These are phyloP conservation scores for Schizotus pectinicornis DNA, from an alignment of 2,888 invertebrate species.

Conservation along the genomic window DNA sequence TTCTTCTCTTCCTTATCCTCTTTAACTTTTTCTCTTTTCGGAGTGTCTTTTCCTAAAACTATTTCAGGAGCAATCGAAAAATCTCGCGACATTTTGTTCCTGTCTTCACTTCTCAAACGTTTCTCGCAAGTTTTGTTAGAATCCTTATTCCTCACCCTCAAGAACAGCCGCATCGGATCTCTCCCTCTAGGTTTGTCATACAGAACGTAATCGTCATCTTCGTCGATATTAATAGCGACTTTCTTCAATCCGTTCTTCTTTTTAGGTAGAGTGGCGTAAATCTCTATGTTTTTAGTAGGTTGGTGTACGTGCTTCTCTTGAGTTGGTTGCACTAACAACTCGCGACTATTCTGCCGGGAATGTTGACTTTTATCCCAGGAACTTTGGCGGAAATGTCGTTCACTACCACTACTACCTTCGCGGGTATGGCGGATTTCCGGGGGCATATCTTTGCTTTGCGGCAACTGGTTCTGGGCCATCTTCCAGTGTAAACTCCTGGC, in stretches of 20 bases:
- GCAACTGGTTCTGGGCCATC: constrained; percentile 65
- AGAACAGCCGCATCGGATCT: constrained; percentile 72
- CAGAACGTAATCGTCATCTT: constrained; percentile 72
- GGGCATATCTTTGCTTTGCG: constrained; percentile 65
- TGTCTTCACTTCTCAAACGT: constrained; percentile 82
- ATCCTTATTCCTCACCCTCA: constrained; percentile 72
- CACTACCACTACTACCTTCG: constrained; percentile 74
- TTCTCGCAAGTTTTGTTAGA: constrained; percentile 74
- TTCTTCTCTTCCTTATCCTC: constrained; percentile 65
- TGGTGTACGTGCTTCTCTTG: constrained; percentile 55
- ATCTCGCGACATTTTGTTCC: constrained; percentile 78
- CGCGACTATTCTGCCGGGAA: constrained; percentile 68
- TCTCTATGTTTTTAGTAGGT: constrained; percentile 76
- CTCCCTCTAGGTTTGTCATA: constrained; percentile 72
- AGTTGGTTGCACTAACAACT: constrained; percentile 56
- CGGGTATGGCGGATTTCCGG: constrained; percentile 72
- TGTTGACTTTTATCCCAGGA: constrained; percentile 72
- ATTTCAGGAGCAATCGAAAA: constrained; percentile 68
- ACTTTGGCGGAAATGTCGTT: constrained; percentile 72
- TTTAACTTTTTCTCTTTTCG: constrained; percentile 63
- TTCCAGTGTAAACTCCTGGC: constrained; percentile 84
- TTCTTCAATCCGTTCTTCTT: constrained; percentile 77
- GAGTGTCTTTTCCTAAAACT: constrained; percentile 47
- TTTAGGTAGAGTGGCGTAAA: constrained; percentile 90
- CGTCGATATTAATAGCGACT: constrained; percentile 69